Evolutionary conservation across 2,797 vertebrate genomes (phyloP), one percentile per base, ranked within the genome.

Genomic region (Coregonus ussuriensis): DNA sequence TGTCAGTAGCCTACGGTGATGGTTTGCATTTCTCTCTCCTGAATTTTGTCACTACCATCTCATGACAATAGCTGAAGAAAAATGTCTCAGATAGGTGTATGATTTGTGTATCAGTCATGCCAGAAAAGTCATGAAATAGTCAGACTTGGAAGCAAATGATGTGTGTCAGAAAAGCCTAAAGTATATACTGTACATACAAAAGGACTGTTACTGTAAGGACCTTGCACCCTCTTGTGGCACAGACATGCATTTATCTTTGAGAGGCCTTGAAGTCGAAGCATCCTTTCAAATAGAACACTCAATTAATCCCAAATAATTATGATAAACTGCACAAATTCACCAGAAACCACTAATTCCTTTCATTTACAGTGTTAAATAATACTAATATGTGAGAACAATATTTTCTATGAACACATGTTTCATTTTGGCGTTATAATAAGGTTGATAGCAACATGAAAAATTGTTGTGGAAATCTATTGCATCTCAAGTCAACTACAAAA

Each of bases 241-340:
- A 21, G n/a, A 59, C 16, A 59, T 21, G n/a, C n/a, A 21, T 21
- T 21, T n/a, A 21, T 59, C 56, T 59, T 59, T 16, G n/a, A 47
- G 41, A n/a, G 18, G n/a, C n/a, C 41, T 47, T 47, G 41, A 47
- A 16, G 6, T 89, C 47, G 11, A 79, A 76, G 70, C 74, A 6
- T 69, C 85, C 41, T 47, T 11, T 47, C 41, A 11, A 47, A 47
- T 47, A 47, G 9, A 47, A 11, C 41, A 47, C 41, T 9, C 41
- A 47, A 47, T 47, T 47, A 47, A 11, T 47, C 41, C 41, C 41
- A 47, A 11, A 47, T 47, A 47, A 47, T 3, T 2, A 11, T 7
- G 0, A 47, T 9, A 2, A 47, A 2, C 9, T 47, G 9, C 41
- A 47, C 41, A 47, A 47, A 47, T 47, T 9, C 41, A 47, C 9